Evolutionary conservation across 2,888 invertebrate species (phyloP), one percentile per base, ranked within the genome.

Genomic region (Thecocarcelia acutangulata): DNA sequence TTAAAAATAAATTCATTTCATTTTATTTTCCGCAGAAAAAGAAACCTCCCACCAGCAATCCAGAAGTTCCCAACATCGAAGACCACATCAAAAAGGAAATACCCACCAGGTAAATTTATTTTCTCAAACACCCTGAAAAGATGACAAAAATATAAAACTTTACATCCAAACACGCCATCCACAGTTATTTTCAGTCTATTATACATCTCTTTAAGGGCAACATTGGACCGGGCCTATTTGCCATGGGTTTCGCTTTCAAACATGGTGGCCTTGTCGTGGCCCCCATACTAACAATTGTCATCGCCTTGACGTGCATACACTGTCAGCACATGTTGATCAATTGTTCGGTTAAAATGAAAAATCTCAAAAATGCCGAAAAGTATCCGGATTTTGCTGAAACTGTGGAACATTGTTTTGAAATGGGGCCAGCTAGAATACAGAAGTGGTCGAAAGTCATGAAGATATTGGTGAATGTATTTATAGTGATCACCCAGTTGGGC

Each of bases 401-500:
- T 0, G 96, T 97, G 66, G 94, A 95, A 87, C 91, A 95, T 80
- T 95, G 95, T 84, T 97, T 98, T 88, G 93, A 93, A 80, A 93
- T 93, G 63, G 97, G 97, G 0, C 96, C 97, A 0, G 89, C 91
- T 1, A 89, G 91, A 37, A 87, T 95, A n/a, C 92, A 94, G 50
- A 92, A 91, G 24, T 92, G 94, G 86, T 93, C 96, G 0, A 91
- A 90, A 37, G 86, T 91, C 9, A 94, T 95, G 93, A 94, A 94
- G 91, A 92, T 92, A 40, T 86, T 94, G 74, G 96, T 98, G 81
- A 97, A 98, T 91, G 87, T 93, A 13, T 98, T 98, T 91, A 93
- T 99, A 70, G 96, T 97, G 90, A 92, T 98, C 75, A 98, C 98
- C n/a, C 99, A 99, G 91, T 92, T 99, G 81, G 99, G 99, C 80